These are phyloP conservation scores for Andrena trimmerana DNA, from an alignment of 2,888 invertebrate species.

Conservation along the genomic window DNA sequence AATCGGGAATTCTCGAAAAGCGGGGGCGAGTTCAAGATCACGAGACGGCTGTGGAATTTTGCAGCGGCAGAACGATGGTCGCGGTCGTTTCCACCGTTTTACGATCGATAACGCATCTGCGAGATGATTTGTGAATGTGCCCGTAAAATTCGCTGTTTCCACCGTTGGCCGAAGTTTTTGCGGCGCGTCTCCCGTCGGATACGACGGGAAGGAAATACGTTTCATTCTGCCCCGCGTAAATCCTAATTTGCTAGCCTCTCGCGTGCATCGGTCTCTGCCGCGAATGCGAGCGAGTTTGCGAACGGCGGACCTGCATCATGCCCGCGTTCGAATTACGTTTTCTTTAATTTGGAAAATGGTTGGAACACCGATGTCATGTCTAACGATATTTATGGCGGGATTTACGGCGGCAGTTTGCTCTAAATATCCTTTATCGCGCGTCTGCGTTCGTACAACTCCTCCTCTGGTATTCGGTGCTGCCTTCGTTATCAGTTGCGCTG, in stretches of 20 bases:
- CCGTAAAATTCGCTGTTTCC: conserved; percentile 17
- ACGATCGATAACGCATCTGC: conserved; percentile 3
- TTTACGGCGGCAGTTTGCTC: neutral
- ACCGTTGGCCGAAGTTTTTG: neutral
- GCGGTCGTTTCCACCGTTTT: neutral
- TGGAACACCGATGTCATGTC: neutral
- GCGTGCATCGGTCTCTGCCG: neutral
- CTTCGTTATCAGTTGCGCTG: too few species aligned
- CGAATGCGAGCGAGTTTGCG: neutral
- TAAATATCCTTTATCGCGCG: conserved; percentile 1
- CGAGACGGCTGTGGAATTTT: neutral
- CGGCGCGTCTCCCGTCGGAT: neutral
- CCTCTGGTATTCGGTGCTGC: neutral
- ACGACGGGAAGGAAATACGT: neutral
- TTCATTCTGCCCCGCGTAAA: neutral
- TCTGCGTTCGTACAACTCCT: neutral
- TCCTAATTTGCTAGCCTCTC: neutral
- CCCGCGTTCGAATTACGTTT: neutral
- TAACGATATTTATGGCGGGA: neutral
- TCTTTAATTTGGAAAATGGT: neutral
- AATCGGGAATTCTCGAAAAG: conserved; percentile 32
- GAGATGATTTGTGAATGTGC: conserved; percentile 9
- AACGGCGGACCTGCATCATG: neutral
- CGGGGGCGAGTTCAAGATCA: conserved; percentile 33
- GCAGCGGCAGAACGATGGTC: neutral